Evolutionary conservation across 2,888 invertebrate genomes (phyloP).

Genomic region (Drosophila mettleri): DNA sequence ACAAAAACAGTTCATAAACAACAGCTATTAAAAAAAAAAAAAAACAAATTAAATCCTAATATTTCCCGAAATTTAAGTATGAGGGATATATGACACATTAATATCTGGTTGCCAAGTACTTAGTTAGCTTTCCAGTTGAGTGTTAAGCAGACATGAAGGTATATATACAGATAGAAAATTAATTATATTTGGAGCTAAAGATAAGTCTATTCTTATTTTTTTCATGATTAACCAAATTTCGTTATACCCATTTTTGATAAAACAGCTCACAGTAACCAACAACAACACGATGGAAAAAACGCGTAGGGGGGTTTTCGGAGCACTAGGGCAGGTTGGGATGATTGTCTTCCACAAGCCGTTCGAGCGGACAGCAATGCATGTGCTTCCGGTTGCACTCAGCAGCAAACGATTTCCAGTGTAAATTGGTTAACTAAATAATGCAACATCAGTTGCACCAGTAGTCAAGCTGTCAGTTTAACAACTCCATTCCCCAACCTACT

Average conservation of each 20-base stretch:
- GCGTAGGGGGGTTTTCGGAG: too few species aligned
- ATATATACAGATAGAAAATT: neutral
- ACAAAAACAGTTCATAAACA: too few species aligned
- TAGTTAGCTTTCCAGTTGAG: neutral
- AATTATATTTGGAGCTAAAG: neutral
- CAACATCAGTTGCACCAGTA: constrained; percentile 74
- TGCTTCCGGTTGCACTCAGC: constrained; percentile 79
- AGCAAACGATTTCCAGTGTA: constrained; percentile 69
- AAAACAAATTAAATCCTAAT: neutral
- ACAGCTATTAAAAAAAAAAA: too few species aligned
- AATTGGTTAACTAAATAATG: constrained; percentile 83
- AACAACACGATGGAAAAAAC: neutral
- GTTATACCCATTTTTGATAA: neutral
- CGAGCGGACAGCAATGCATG: constrained; percentile 47
- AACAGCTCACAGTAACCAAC: neutral
- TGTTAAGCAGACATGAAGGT: neutral
- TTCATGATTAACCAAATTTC: neutral
- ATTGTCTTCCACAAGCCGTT: constrained; percentile 1
- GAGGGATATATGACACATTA: neutral
- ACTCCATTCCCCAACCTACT: neutral
- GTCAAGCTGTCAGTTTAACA: constrained; percentile 51
- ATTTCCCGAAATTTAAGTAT: neutral
- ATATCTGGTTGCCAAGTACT: too few species aligned
- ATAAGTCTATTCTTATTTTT: neutral
- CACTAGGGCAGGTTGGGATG: neutral